These are phyloP conservation scores for Andrena hattorfiana DNA, from an alignment of 2,888 invertebrate species.

Conservation along the genomic window DNA sequence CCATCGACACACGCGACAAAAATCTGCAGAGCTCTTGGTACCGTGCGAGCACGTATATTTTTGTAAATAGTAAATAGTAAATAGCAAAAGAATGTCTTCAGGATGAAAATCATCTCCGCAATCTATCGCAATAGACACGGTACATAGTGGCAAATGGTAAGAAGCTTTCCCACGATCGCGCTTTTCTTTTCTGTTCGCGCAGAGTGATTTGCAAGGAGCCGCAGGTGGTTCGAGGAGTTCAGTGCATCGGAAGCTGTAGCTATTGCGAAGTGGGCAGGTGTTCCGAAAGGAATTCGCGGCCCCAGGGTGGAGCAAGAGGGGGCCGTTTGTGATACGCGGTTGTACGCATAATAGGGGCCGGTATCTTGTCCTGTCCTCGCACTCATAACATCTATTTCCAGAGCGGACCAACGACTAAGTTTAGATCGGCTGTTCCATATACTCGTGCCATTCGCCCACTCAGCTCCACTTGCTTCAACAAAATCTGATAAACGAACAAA, in stretches of 20 bases:
- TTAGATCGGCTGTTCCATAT: constrained; percentile 84
- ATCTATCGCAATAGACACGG: too few species aligned
- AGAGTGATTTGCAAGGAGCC: too few species aligned
- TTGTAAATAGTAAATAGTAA: constrained; percentile 36
- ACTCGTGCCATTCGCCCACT: constrained; percentile 81
- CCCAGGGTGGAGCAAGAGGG: neutral
- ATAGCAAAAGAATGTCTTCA: too few species aligned
- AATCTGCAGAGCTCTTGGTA: constrained; percentile 35
- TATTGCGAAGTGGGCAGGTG: neutral
- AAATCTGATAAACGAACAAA: constrained; percentile 78
- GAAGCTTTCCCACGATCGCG: too few species aligned
- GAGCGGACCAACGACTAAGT: constrained; percentile 83
- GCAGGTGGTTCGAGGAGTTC: neutral
- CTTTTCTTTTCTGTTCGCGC: too few species aligned
- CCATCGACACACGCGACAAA: constrained; percentile 33
- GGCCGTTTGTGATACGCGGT: constrained; percentile 47
- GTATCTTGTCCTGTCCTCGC: constrained; percentile 85
- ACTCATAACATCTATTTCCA: constrained; percentile 85
- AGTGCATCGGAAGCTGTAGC: neutral
- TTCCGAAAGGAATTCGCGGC: neutral
- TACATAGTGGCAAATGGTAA: too few species aligned
- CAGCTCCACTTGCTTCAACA: constrained; percentile 72
- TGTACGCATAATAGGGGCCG: constrained; percentile 72
- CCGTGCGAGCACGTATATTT: neutral
- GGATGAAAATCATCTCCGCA: too few species aligned